Evolutionary conservation across 2,888 invertebrate genomes (phyloP).

Genomic region (Pasiphila rectangulata): DNA sequence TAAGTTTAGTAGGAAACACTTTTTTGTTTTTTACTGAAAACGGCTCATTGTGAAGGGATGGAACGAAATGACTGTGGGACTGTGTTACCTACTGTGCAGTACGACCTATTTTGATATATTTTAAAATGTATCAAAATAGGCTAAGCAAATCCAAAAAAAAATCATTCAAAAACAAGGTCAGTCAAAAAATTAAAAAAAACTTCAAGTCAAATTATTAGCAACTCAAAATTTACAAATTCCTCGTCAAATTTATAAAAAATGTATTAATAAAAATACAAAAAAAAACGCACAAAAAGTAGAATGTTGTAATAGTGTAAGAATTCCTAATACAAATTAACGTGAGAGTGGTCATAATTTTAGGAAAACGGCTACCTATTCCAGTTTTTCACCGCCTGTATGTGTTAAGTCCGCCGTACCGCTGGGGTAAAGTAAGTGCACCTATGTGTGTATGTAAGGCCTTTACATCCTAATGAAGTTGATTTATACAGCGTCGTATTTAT

Average conservation of each 20-base stretch:
- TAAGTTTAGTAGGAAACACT: too few species aligned
- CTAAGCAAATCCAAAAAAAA: background rate
- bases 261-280: constrained; percentile 18
- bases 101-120: background rate
- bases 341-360: constrained; percentile 11
- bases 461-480: too few species aligned
- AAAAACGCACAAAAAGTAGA: constrained; percentile 10
- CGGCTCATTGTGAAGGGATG: too few species aligned
- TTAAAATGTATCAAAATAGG: too few species aligned
- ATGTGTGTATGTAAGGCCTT: background rate
- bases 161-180: background rate
- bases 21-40: too few species aligned
- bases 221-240: constrained; percentile 15
- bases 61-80: too few species aligned
- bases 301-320: constrained; percentile 17
- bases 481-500: too few species aligned
- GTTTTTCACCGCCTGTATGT: background rate
- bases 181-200: too few species aligned
- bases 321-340: constrained; percentile 3
- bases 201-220: constrained; percentile 13
- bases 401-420: too few species aligned
- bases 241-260: constrained; percentile 22
- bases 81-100: too few species aligned
- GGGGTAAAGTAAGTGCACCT: background rate
- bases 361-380: background rate